Base-by-base conservation (phyloP, 2,113 vertebrate genomes). In the Catharus fuscescens region DNA sequence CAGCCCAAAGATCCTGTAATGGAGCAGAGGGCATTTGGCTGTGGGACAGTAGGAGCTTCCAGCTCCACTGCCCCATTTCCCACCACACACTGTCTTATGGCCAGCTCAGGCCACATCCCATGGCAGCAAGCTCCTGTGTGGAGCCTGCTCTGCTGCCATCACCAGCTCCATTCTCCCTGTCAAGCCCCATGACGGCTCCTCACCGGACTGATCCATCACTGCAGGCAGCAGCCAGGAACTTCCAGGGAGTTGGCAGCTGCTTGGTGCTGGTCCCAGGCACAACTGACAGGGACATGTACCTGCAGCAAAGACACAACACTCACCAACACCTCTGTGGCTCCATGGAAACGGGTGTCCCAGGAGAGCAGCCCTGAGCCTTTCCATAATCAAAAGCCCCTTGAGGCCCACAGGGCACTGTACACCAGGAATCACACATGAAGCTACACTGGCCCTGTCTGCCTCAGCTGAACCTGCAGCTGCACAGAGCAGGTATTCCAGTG, bases 191-290 rank as follows among this genome's bases (percentile, higher is more conserved):
- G 0, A 14, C 1, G 0, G 29, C 14, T 48, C 96, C 98, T 95
- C 71, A 99, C 99, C 99, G 99, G 80, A 99, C 96, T 0, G 99
- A 99, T 74, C 98, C 99, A 2, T 99, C 99, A 1, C 99, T 99
- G 96, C 99, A 99, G 71, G 98, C 99, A 16, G 99, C 96, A 85
- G 98, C 98, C 92, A 99, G 93, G 24, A 99, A 97, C 48, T 83
- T 90, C 53, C 94, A 97, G 8, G 89, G 29, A 36, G 93, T 61
- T 4, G 50, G 28, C 36, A 83, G 61, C 52, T 95, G 79, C 8
- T 87, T 14, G 2, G 65, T 95, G n/a, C n/a, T 38, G 29, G 86
- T 96, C 67, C 93, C 87, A 20, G 97, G 97, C 91, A 98, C 94
- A 10, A 98, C 97, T 1, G 96, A 97, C 2, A 99, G 86, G 14